These are phyloP conservation scores for Hemiscyllium ocellatum DNA, from an alignment of 2,113 vertebrate species.

Conservation along the genomic window DNA sequence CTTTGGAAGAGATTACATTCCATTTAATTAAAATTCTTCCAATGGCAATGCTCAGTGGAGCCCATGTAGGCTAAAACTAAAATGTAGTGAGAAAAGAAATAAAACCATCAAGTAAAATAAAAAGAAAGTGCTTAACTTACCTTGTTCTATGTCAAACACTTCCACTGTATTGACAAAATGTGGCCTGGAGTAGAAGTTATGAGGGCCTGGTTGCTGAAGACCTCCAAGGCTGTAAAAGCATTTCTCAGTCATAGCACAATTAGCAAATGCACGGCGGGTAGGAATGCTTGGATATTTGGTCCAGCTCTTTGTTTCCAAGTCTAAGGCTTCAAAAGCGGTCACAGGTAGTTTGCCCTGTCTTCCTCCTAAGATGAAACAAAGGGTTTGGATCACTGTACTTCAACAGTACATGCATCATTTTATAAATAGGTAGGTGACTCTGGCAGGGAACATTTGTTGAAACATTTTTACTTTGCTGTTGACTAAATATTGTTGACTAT, in stretches of 20 bases:
- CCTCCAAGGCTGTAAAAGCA: conserved; percentile 87
- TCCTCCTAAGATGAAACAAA: conserved; percentile 62
- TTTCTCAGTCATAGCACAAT: conserved; percentile 69
- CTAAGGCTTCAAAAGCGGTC: conserved; percentile 91
- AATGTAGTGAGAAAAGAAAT: neutral
- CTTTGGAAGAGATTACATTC: neutral
- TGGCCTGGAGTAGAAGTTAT: conserved; percentile 97
- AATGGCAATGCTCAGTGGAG: neutral
- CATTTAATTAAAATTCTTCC: neutral
- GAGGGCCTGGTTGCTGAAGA: conserved; percentile 89
- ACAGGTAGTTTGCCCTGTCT: conserved; percentile 92
- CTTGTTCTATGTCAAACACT: conserved; percentile 82
- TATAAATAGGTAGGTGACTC: too few relatives aligned
- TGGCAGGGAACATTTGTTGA: neutral
- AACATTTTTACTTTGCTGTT: neutral
- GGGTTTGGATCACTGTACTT: neutral
- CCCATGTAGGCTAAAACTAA: neutral
- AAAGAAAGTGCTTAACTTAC: conserved; percentile 54
- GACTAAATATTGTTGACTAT: neutral
- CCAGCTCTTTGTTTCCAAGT: conserved; percentile 86
- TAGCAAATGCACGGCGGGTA: conserved; percentile 87
- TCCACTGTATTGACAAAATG: conserved; percentile 96
- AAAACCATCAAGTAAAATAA: neutral
- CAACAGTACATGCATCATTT: neutral
- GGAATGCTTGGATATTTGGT: conserved; percentile 83